Base-by-base conservation (phyloP, 2,113 vertebrate species). In the Promerops cafer region DNA sequence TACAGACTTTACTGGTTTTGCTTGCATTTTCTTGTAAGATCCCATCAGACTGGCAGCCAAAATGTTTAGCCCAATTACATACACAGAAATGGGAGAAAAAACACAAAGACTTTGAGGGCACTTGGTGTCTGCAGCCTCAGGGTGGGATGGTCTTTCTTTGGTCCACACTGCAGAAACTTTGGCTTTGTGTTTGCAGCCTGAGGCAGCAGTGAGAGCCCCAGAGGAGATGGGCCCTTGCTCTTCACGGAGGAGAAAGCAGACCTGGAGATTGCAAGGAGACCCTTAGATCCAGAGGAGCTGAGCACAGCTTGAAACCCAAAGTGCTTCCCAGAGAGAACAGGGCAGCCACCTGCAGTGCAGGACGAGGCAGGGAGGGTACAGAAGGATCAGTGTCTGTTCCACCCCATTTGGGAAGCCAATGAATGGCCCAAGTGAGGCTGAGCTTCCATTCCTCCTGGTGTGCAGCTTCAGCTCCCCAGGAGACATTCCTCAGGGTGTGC, bases 361-460 rank as follows among this genome's bases (percentile, higher is more conserved):
- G 75, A 60, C 50, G 71, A 47, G 50, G 19, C 79, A 90, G 30
- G 35, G 61, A 80, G 20, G 33, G 27, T 49, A 18, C 52, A 69
- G 71, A 89, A 64, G 37, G 60, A 47, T 71, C n/a, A 68, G 17
- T n/a, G 17, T 54, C 53, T 57, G 23, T 69, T 81, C 45, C 30
- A 26, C 5, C 24, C 74, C 22, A 12, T 77, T 69, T 77, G 0
- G 0, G 39, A 91, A 68, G 45, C n/a, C 42, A 65, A 16, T 4
- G n/a, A 61, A 54, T 53, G 13, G 60, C 42, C 30, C n/a, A 27
- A 14, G 49, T 45, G 16, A 39, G 61, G 31, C 75, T 72, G 69
- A 87, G 21, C 42, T 24, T 40, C 27, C 31, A 0, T 61, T 64
- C 33, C 30, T 81, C 28, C n/a, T 61, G 31, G 7, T 47, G 33